phyloP scores from a whole-genome alignment of 2,113 vertebrate genomes.

The Peromyscus leucopus region DNA sequence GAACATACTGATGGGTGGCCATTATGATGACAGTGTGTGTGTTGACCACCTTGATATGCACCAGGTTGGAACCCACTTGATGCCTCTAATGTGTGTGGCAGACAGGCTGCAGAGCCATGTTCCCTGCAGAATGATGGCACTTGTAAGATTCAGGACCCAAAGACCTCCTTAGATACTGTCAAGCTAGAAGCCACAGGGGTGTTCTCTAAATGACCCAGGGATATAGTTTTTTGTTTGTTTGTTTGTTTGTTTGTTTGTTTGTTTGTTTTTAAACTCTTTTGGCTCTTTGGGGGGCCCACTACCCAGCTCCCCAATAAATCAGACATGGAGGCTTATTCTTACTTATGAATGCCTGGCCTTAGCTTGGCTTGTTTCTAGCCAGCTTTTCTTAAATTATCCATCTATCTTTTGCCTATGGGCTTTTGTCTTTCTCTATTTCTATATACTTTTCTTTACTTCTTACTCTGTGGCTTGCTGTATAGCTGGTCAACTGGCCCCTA shows the following conservation, averaged over 20 bases:
- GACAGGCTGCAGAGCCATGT: not conserved
- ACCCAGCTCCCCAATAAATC: not conserved
- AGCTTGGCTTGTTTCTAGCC: not conserved
- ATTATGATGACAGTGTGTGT: accelerated
- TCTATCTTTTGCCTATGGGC: not conserved
- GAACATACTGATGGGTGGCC: accelerated
- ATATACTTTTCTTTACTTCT: not conserved
- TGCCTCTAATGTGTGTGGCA: not conserved
- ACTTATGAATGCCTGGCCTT: not conserved
- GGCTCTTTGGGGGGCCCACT: not conserved
- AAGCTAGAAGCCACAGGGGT: too few relatives aligned
- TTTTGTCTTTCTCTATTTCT: not conserved
- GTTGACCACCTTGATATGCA: not conserved
- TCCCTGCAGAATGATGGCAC: too few relatives aligned
- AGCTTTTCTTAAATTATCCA: not conserved
- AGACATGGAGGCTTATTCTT: not conserved
- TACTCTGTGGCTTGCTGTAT: not conserved
- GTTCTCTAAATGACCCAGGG: not conserved
- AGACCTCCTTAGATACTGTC: not conserved
- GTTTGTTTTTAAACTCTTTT: not conserved
- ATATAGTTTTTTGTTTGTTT: not conserved
- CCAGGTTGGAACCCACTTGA: not conserved
- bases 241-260: not conserved
- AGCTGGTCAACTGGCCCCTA: not conserved
- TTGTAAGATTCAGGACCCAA: not conserved